These are phyloP conservation scores for Drosophila tani DNA, from an alignment of 1,140 invertebrate genomes.

Conservation along the genomic window DNA sequence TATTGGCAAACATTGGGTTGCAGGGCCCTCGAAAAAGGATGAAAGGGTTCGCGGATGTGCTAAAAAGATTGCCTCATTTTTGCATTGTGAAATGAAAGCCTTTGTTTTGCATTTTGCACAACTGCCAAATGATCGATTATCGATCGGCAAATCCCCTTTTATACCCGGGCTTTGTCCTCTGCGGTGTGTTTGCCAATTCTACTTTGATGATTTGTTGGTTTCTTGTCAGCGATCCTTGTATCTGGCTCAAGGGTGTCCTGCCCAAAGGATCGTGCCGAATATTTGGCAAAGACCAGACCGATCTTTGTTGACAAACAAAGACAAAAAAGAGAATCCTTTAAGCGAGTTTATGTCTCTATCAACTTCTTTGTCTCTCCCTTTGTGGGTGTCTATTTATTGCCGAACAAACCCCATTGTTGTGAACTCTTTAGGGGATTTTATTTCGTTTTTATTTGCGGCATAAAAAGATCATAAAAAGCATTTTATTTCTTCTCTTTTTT, in stretches of 20 bases:
- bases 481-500: constrained; percentile 35
- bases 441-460: constrained; percentile 53
- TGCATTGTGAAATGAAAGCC: constrained; percentile 22
- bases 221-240: constrained; percentile 58
- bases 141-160: constrained; percentile 38
- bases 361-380: constrained; percentile 25
- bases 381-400: constrained; percentile 57
- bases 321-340: constrained; percentile 51
- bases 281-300: constrained; percentile 50
- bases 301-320: constrained; percentile 59
- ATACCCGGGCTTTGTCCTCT: constrained; percentile 38
- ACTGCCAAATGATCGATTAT: constrained; percentile 84
- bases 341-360: constrained; percentile 54
- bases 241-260: constrained; percentile 22
- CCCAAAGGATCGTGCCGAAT: constrained; percentile 66
- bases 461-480: constrained; percentile 63
- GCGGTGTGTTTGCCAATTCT: constrained; percentile 78
- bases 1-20: constrained; percentile 84
- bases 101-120: constrained; percentile 44
- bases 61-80: constrained; percentile 38
- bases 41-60: constrained; percentile 27
- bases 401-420: constrained; percentile 42
- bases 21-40: constrained; percentile 36
- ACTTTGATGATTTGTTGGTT: constrained; percentile 79
- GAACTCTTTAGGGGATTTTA: constrained; percentile 55